A percentile compares a stretch with the other conserved stretches of the same genome.
These are phyloP conservation scores for Drosophila maculinotata DNA, from an alignment of 2,888 invertebrate genomes.

Conservation along the genomic window DNA sequence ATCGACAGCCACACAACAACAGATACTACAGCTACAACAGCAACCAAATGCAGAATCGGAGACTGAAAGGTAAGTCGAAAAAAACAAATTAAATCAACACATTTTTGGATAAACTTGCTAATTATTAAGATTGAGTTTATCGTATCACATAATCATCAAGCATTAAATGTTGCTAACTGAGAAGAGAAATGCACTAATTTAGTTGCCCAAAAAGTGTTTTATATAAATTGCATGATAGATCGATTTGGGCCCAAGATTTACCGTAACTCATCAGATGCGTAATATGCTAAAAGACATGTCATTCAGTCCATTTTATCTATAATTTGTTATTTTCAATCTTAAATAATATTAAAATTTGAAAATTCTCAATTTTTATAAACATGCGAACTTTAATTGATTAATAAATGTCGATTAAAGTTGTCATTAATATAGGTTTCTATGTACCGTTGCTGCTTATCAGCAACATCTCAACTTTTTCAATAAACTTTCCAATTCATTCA, in stretches of 20 bases:
- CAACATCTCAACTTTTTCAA: constrained; percentile 15
- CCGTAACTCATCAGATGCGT: constrained; percentile 21
- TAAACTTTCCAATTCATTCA: constrained; percentile 35
- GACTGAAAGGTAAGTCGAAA: constrained; percentile 85
- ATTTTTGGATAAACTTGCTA: background rate
- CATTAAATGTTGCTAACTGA: constrained; percentile 3
- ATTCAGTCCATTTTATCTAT: no score
- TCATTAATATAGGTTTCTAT: constrained; percentile 1
- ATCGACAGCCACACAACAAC: constrained; percentile 63
- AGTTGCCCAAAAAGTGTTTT: constrained; percentile 18
- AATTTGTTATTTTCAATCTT: no score
- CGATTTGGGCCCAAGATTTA: constrained; percentile 22
- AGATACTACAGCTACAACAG: constrained; percentile 71
- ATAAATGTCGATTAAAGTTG: no score
- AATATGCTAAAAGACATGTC: constrained; percentile 3
- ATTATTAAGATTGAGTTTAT: constrained; percentile 4
- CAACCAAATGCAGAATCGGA: constrained; percentile 84
- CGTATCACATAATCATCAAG: background rate
- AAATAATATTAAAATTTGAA: no score
- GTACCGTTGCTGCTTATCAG: constrained; percentile 17
- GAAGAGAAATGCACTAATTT: constrained; percentile 22
- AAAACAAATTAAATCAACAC: no score
- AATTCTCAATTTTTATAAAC: no score
- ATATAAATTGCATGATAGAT: constrained; percentile 45
- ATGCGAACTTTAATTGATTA: no score